phyloP scores from a whole-genome alignment of 30 jellyfish, hydroid and myxozoan genomes.

The Hydractinia echinata region DNA sequence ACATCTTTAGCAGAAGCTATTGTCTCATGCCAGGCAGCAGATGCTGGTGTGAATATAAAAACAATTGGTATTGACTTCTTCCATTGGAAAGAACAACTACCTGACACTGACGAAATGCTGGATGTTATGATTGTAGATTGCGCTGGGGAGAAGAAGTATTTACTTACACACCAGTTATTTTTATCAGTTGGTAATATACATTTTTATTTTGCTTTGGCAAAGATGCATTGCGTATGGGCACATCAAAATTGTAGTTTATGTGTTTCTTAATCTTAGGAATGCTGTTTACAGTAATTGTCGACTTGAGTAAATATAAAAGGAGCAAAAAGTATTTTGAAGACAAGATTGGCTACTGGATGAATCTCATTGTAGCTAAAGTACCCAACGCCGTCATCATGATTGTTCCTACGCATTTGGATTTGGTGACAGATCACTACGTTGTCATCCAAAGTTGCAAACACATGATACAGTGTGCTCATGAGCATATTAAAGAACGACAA shows the following conservation, averaged over 20 bases:
- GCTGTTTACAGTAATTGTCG: conserved; percentile 21
- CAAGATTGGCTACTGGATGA: conserved; percentile 75
- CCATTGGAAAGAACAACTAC: conserved; percentile 64
- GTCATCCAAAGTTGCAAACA: conserved; percentile 27
- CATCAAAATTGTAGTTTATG: background rate
- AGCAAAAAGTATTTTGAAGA: background rate
- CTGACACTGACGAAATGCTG: conserved; percentile 32
- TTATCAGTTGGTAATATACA: conserved; percentile 58
- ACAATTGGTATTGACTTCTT: conserved; percentile 80
- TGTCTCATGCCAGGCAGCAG: conserved; percentile 42
- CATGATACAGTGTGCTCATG: conserved; percentile 18
- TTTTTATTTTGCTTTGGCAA: background rate
- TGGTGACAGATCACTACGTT: conserved; percentile 17
- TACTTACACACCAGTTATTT: conserved; percentile 88
- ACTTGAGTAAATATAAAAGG: background rate
- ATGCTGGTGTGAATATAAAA: conserved; percentile 36
- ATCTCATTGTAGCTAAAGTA: conserved; percentile 47
- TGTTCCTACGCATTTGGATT: conserved; percentile 78
- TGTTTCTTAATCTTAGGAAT: conserved; percentile 12
- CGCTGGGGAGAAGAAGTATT: conserved; percentile 92
- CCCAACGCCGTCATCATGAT: conserved; percentile 74
- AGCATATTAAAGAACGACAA: background rate
- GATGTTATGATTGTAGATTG: conserved; percentile 80
- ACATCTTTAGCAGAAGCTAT: conserved; percentile 71
- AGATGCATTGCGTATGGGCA: background rate